Percentiles rank a stretch among this genome's conserved stretches.
Evolutionary conservation across 2,797 vertebrate species (phyloP).

Genomic region (Myoxocephalus aenaeus): DNA sequence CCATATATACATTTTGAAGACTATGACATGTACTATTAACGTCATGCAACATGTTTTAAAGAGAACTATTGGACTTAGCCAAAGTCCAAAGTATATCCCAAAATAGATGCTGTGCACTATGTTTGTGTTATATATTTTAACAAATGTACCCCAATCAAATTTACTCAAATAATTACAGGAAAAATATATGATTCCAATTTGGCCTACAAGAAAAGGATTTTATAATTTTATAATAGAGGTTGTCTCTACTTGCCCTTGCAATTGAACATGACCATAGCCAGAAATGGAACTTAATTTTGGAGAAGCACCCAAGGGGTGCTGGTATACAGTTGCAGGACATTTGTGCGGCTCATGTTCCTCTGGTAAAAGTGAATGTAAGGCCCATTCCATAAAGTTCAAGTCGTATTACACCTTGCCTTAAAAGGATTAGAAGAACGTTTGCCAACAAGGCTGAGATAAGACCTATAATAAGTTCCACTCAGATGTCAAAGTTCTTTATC

Average conservation of each 20-base stretch:
- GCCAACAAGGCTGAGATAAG: slow-evolving; percentile 70
- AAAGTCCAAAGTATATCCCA: slow-evolving; percentile 40
- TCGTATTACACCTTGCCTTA: slow-evolving; percentile 60
- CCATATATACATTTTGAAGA: neutral
- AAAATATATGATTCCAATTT: slow-evolving; percentile 3
- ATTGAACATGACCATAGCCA: slow-evolving; percentile 43
- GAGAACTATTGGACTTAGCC: neutral
- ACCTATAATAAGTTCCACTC: slow-evolving; percentile 75
- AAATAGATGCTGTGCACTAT: slow-evolving; percentile 43
- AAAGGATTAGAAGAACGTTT: slow-evolving; percentile 63
- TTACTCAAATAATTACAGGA: neutral
- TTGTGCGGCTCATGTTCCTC: slow-evolving; percentile 63
- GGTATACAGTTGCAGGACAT: slow-evolving; percentile 72
- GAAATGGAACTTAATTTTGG: slow-evolving; percentile 70
- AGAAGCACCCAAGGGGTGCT: slow-evolving; percentile 76
- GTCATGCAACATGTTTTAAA: slow-evolving; percentile 20
- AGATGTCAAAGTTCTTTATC: slow-evolving; percentile 69
- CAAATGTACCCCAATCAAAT: slow-evolving; percentile 17
- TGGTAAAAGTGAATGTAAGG: slow-evolving; percentile 65
- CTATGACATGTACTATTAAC: slow-evolving; percentile 3
- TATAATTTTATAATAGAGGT: slow-evolving; percentile 30
- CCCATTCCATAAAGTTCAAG: slow-evolving; percentile 69
- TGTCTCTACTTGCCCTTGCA: slow-evolving; percentile 45
- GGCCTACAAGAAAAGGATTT: slow-evolving; percentile 16
- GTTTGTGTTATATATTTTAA: slow-evolving; percentile 2